A percentile compares a stretch with the other conserved stretches of the same genome.
Evolutionary conservation across 2,888 invertebrate species (phyloP).

Genomic region (Agrochola macilenta): DNA sequence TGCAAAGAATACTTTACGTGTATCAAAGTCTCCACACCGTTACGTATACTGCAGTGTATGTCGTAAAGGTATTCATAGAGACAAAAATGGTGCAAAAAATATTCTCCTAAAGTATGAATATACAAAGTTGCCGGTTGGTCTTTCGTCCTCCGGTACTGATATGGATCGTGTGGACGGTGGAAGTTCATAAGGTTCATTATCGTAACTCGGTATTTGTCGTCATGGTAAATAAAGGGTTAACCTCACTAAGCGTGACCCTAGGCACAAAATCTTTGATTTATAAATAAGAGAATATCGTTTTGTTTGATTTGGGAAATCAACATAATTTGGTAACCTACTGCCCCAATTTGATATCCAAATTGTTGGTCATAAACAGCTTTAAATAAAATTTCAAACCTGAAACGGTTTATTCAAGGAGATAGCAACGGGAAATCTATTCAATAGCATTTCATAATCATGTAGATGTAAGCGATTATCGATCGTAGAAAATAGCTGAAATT

Average conservation of each 20-base stretch:
- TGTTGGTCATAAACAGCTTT: neutral
- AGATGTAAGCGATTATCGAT: constrained; percentile 48
- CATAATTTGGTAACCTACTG: constrained; percentile 13
- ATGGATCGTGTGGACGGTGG: no score
- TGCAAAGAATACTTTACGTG: no score
- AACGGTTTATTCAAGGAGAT: constrained; percentile 15
- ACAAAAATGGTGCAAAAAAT: no score
- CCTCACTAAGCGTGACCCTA: constrained; percentile 3
- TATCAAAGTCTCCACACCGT: no score
- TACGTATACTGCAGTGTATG: no score
- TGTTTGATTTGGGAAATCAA: constrained; percentile 21
- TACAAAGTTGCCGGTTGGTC: no score
- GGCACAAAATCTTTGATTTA: constrained; percentile 3
- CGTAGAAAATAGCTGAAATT: constrained; percentile 52
- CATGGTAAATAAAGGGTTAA: no score
- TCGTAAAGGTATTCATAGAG: no score
- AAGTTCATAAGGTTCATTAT: no score
- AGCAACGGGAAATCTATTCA: constrained; percentile 27
- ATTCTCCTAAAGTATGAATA: no score
- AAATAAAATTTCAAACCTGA: neutral
- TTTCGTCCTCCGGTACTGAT: no score
- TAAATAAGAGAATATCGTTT: constrained; percentile 15
- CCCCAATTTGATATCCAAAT: constrained; percentile 1
- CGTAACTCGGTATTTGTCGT: no score
- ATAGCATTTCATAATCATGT: constrained; percentile 27